Percentiles rank a stretch among this genome's conserved stretches.
These are phyloP conservation scores for Porites lobata DNA, from an alignment of 92 coral and sea anemone species.

Conservation along the genomic window DNA sequence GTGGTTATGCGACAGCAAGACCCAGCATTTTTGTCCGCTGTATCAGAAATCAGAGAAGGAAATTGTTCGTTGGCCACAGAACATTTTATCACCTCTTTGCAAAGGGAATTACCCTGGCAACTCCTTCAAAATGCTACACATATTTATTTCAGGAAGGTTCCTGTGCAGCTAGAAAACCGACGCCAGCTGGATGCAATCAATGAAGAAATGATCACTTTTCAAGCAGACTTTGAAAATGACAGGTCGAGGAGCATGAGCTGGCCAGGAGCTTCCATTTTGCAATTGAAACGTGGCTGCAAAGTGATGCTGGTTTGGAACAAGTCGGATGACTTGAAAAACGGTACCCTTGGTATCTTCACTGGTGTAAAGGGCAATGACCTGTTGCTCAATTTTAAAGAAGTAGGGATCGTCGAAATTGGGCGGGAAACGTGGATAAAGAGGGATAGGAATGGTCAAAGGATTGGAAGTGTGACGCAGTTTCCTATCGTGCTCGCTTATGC, in stretches of 20 bases:
- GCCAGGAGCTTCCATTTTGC: conserved; percentile 6
- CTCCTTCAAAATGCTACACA: background rate
- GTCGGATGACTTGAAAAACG: conserved; percentile 24
- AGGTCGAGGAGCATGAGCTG: conserved; percentile 20
- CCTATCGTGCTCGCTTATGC: too few relatives aligned
- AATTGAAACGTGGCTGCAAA: conserved; percentile 27
- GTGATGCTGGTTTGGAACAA: conserved; percentile 55
- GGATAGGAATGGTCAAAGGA: conserved; percentile 10
- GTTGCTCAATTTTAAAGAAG: background rate
- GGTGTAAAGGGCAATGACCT: conserved; percentile 10
- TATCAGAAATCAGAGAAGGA: background rate
- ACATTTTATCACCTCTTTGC: background rate
- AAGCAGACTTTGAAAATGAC: conserved; percentile 6
- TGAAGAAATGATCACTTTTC: background rate
- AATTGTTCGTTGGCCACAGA: background rate
- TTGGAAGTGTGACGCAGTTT: too few relatives aligned
- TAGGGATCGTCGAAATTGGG: conserved; percentile 7
- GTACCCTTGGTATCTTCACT: conserved; percentile 18
- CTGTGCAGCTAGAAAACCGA: conserved; percentile 5
- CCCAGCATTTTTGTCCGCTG: background rate
- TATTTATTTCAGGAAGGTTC: conserved; percentile 1
- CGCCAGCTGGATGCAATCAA: background rate
- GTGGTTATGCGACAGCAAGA: background rate
- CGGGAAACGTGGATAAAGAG: conserved; percentile 46
- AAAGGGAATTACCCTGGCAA: conserved; percentile 3